Evolutionary conservation across 1,140 invertebrate genomes (phyloP), one percentile per base, ranked within the genome.

Genomic region (Hirudo medicinalis): DNA sequence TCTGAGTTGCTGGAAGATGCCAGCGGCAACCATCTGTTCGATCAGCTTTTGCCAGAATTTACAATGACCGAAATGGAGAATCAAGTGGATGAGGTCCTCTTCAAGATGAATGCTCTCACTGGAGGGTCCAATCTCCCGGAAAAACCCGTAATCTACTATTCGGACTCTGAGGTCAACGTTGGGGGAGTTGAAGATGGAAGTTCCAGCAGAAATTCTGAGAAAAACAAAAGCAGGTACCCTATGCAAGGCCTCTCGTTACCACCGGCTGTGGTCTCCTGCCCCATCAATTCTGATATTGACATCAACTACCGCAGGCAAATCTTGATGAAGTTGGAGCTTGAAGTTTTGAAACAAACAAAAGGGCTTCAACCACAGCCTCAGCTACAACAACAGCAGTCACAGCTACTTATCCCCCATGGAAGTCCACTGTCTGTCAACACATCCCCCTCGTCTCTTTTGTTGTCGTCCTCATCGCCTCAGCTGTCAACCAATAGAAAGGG

Each of bases 1-100:
- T 60, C 32, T 20, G 32, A 40, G 32, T 55, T n/a, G 20, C 20
- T 13, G 57, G 57, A 63, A 63, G 57, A 25, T 6, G 57, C 57
- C 57, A n/a, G 6, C 22, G 57, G 57, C 29, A 22, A 63, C 29
- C 57, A 63, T 22, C 57, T 25, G 22, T 32, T 63, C 29, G 22
- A 63, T 32, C 29, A 63, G 22, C 57, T 22, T 2, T 13, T 49
- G n/a, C 75, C 81, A 80, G 81, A 82, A 74, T 82, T 81, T 71
- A 80, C 78, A 8, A 78, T 82, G 79, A 80, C 79, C 11, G 81
- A 82, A 72, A 80, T 82, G 69, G 78, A 81, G 71, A 81, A 81
- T 72, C 80, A 81, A 71, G 81, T 82, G 25, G 81, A 82, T 66
- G 81, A 82, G 70, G 71, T 82, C 68, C 76, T 81, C 54, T 82